A percentile compares a stretch with the other conserved stretches of the same genome.
Evolutionary conservation across 2,888 invertebrate genomes (phyloP).

Genomic region (Eugnorisma glareosa): DNA sequence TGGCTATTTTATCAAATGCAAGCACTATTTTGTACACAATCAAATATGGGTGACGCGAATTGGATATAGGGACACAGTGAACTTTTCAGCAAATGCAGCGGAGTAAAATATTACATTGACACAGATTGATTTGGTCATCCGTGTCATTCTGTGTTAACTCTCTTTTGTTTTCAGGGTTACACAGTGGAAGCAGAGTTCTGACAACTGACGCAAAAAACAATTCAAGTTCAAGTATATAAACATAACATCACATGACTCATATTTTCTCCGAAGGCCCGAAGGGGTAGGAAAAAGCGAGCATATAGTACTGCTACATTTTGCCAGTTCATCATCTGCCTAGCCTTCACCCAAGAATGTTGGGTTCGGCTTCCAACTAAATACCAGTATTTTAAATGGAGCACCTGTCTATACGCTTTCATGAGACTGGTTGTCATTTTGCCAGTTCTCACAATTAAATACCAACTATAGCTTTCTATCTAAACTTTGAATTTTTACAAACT

Average conservation of each 20-base stretch:
- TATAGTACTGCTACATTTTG: neutral
- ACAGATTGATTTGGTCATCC: neutral
- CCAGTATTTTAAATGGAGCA: too few relatives aligned
- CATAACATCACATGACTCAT: neutral
- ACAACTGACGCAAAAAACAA: neutral
- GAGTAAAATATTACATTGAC: neutral
- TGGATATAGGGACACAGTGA: slow-evolving; percentile 2
- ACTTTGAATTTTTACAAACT: neutral
- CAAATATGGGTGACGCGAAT: slow-evolving; percentile 29
- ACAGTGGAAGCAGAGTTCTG: neutral
- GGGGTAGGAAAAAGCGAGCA: neutral
- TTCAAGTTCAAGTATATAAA: neutral
- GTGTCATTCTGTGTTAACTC: neutral
- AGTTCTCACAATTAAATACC: neutral
- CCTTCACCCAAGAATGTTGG: too few relatives aligned
- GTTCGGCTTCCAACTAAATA: too few relatives aligned
- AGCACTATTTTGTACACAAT: slow-evolving; percentile 46
- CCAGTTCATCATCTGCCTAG: too few relatives aligned
- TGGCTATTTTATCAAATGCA: slow-evolving; percentile 52
- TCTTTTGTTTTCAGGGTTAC: neutral
- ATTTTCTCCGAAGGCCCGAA: neutral
- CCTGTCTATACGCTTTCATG: too few relatives aligned
- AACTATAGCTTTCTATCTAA: neutral
- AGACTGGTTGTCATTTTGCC: neutral
- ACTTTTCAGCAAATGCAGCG: slow-evolving; percentile 1